These are phyloP conservation scores for Myocastor coypus DNA, from an alignment of 2,113 vertebrate species.

Conservation along the genomic window DNA sequence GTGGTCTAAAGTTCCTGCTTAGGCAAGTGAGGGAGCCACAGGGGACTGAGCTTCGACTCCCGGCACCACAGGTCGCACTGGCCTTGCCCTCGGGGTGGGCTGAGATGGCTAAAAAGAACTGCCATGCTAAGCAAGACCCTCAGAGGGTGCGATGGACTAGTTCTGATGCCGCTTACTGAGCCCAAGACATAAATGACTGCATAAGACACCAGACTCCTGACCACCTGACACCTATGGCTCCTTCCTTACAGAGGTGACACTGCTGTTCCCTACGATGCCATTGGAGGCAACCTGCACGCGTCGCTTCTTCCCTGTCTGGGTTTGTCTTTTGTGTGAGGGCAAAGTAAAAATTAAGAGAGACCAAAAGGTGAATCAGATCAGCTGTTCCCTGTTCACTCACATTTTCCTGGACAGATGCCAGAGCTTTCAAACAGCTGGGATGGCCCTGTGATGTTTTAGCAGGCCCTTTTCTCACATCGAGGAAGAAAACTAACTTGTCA, in stretches of 20 bases:
- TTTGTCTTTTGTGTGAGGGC: not conserved
- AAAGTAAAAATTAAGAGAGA: not conserved
- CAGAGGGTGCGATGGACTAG: not conserved
- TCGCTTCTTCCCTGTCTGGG: not conserved
- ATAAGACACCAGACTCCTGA: not conserved
- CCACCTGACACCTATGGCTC: too few species aligned
- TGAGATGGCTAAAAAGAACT: not conserved
- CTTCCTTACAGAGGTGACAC: not conserved
- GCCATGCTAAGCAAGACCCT: not conserved
- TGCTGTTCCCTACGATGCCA: not conserved
- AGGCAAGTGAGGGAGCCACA: too few species aligned
- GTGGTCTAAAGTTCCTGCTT: too few species aligned
- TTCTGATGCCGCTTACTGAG: not conserved
- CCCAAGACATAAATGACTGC: not conserved
- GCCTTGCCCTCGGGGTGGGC: too few species aligned
- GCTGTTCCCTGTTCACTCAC: not conserved
- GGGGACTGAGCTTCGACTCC: too few species aligned
- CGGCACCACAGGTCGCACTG: too few species aligned
- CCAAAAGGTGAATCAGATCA: not conserved
- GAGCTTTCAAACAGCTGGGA: not conserved
- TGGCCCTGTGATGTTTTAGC: accelerated
- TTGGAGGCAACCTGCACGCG: not conserved
- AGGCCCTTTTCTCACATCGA: not conserved
- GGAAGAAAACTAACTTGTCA: not conserved
- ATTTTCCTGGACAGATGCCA: not conserved